Percentiles rank a stretch among this genome's conserved stretches.
These are phyloP conservation scores for Lepidochrysops patricia DNA, from an alignment of 2,888 invertebrate species.

Conservation along the genomic window DNA sequence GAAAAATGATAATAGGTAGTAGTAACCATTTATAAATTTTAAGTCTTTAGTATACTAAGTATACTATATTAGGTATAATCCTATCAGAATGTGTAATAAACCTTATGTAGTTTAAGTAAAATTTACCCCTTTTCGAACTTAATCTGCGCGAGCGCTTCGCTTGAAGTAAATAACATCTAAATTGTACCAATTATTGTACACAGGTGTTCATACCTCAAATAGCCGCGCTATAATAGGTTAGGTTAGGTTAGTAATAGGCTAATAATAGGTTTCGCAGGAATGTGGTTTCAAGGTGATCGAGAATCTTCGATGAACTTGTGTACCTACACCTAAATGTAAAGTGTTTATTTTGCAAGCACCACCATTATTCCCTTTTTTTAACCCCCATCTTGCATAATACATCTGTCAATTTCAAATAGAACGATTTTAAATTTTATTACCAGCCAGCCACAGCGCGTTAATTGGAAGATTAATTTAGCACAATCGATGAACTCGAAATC, in stretches of 20 bases:
- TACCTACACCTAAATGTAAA: conserved; percentile 12
- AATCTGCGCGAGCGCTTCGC: neutral
- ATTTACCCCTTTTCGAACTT: too few relatives aligned
- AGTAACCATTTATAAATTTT: too few relatives aligned
- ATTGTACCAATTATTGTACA: neutral
- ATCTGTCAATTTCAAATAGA: conserved; percentile 8
- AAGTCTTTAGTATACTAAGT: too few relatives aligned
- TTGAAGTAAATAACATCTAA: neutral
- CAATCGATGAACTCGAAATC: neutral
- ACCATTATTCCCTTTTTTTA: neutral
- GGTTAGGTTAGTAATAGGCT: too few relatives aligned
- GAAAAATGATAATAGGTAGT: too few relatives aligned
- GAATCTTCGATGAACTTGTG: conserved; percentile 31
- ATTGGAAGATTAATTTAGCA: neutral
- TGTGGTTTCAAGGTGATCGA: conserved; percentile 32
- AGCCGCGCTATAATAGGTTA: conserved; percentile 23
- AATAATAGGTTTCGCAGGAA: conserved; percentile 27
- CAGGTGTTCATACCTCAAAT: neutral
- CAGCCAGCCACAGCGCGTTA: neutral
- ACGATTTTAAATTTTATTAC: neutral
- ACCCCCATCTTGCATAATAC: neutral
- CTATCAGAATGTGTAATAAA: too few relatives aligned
- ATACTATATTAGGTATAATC: too few relatives aligned
- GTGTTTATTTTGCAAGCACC: neutral
- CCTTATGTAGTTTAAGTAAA: too few relatives aligned